These are phyloP conservation scores for Globodera ellingtonae DNA, from an alignment of 1,140 invertebrate genomes.

Conservation along the genomic window DNA sequence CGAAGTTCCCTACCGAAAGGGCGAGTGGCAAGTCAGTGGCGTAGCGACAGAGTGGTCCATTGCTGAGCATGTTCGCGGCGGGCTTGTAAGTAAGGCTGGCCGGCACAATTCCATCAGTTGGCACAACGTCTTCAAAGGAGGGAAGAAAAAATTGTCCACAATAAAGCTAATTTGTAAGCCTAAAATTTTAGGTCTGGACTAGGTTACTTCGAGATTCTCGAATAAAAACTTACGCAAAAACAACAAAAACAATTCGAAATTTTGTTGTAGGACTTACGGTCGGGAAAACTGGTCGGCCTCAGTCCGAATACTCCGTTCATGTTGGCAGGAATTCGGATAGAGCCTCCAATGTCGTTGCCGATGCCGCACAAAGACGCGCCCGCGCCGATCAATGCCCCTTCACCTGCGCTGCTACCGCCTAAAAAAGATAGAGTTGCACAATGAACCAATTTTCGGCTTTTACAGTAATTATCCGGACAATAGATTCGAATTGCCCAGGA, in stretches of 20 bases:
- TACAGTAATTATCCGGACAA: too few relatives aligned
- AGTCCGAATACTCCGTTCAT: constrained; percentile 92
- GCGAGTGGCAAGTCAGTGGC: constrained; percentile 81
- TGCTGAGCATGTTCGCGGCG: constrained; percentile 44
- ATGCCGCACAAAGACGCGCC: constrained; percentile 77
- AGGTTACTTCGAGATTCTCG: background rate
- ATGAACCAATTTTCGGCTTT: too few relatives aligned
- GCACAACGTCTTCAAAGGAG: background rate
- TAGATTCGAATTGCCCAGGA: too few relatives aligned
- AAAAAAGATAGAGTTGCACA: background rate
- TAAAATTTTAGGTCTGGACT: background rate
- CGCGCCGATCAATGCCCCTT: constrained; percentile 55
- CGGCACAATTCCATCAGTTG: constrained; percentile 21
- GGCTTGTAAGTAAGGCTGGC: background rate
- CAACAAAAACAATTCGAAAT: background rate
- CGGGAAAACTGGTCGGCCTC: constrained; percentile 73
- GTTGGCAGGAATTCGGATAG: constrained; percentile 88
- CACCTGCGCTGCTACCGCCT: constrained; percentile 67
- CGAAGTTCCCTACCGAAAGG: constrained; percentile 34
- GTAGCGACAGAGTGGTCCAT: constrained; percentile 86
- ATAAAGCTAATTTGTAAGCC: too few relatives aligned
- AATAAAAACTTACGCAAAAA: background rate
- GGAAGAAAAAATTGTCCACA: background rate
- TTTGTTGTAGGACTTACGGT: background rate
- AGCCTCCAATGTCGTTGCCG: constrained; percentile 92